These are phyloP conservation scores for Pteronotus mesoamericanus DNA, from an alignment of 2,797 vertebrate species.

Conservation along the genomic window DNA sequence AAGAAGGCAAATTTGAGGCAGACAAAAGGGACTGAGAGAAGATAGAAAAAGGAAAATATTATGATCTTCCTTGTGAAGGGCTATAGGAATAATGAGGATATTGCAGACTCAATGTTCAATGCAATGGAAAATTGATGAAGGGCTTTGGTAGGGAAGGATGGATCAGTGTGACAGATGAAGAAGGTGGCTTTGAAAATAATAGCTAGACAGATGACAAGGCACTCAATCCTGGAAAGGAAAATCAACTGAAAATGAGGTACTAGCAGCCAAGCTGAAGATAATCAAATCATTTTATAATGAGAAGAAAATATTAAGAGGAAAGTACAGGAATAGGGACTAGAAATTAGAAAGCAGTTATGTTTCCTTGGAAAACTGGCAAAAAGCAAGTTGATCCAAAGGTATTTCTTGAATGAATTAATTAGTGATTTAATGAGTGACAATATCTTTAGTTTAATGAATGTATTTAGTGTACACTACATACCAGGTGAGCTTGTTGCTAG, in stretches of 20 bases:
- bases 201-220: conserved; percentile 43
- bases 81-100: conserved; percentile 32
- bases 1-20: background rate
- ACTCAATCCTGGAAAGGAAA: conserved; percentile 38
- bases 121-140: conserved; percentile 52
- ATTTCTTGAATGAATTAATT: background rate
- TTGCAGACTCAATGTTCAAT: conserved; percentile 2
- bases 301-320: background rate
- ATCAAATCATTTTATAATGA: conserved; percentile 51
- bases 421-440: background rate
- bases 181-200: conserved; percentile 44
- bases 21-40: background rate
- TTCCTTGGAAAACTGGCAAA: background rate
- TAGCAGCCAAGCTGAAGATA: conserved; percentile 34
- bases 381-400: background rate
- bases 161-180: conserved; percentile 46
- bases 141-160: background rate
- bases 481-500: background rate
- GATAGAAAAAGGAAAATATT: background rate
- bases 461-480: background rate
- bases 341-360: background rate
- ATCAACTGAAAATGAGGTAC: conserved; percentile 59
- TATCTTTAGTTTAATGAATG: background rate
- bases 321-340: background rate
- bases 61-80: background rate